Evolutionary conservation across 2,888 invertebrate genomes (phyloP), one percentile per base, ranked within the genome.

Genomic region (Elmis aenea): DNA sequence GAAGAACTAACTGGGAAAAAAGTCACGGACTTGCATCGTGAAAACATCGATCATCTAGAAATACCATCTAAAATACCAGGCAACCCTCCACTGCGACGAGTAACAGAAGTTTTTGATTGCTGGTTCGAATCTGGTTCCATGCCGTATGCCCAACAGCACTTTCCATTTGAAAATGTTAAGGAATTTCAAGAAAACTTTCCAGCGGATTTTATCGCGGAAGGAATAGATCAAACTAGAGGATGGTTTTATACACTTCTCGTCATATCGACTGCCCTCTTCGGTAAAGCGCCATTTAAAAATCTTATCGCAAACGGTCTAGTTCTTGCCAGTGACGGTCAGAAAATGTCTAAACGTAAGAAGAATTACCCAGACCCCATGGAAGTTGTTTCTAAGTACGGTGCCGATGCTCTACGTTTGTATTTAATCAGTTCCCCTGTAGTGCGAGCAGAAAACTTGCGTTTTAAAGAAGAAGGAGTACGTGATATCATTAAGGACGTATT

Each of bases 41-140:
- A 99, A 72, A 84, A 78, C 58, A 85, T 99, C 50, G 99, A 99
- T 67, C 75, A 85, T 55, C 72, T 99, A 41, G 87, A 86, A 57
- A 97, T 99, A 54, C 95, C 96, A 1, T 97, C 97, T 1, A 73
- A 73, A 33, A 75, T 83, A 18, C 78, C 83, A 0, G 95, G 93
- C 3, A 77, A 83, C 38, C 90, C 93, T 2, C 86, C 88, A 6
- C 69, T 99, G 15, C 79, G 75, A 45, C 77, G 99, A 33, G 83
- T 99, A 3, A 62, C 83, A 0, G 95, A 97, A 69, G 97, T 99
- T 0, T 99, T 99, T 68, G 99, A 99, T 68, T 99, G 99, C 64
- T 99, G 99, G 99, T 99, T 99, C 69, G 99, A 99, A 66, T 95
- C 95, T 1, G 97, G 99, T 3, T 92, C 94, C 11, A 99, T 99